Percentiles rank a stretch among this genome's conserved stretches.
Conservation (phyloP, 2,888 invertebrate species). For the Latrodectus hesperus region DNA sequence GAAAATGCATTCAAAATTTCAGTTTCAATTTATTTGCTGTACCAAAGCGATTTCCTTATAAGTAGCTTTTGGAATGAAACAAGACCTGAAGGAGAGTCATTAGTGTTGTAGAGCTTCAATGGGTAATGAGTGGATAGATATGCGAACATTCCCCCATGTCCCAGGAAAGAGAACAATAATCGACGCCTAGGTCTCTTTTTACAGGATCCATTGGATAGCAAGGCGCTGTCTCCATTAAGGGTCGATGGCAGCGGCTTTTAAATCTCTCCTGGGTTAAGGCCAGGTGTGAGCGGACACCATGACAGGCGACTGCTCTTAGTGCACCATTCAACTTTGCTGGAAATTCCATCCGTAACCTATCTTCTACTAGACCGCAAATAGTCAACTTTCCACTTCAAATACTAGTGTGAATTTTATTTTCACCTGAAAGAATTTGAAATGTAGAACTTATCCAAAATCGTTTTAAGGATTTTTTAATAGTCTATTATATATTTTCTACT, state of each 20-base stretch:
- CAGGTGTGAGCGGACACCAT: constrained; percentile 30
- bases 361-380: constrained; percentile 34
- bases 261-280: constrained; percentile 43
- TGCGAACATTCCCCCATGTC: constrained; percentile 31
- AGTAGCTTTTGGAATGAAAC: too few relatives aligned
- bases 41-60: too few relatives aligned
- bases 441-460: too few relatives aligned
- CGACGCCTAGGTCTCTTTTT: constrained; percentile 19
- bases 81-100: too few relatives aligned
- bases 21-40: too few relatives aligned
- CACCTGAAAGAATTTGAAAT: too few relatives aligned
- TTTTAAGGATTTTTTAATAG: background rate
- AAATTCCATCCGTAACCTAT: constrained; percentile 31
- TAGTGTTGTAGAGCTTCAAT: too few relatives aligned
- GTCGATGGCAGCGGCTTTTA: constrained; percentile 59
- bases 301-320: constrained; percentile 62
- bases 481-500: background rate
- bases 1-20: too few relatives aligned
- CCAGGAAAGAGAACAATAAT: constrained; percentile 21
- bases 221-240: constrained; percentile 59
- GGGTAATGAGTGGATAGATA: constrained; percentile 11
- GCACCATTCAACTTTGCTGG: constrained; percentile 18
- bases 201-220: constrained; percentile 37
- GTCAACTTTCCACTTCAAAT: constrained; percentile 46
- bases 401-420: constrained; percentile 16